Base-by-base conservation (phyloP, 2,113 vertebrate species). In the Lichenostomus cassidix region DNA sequence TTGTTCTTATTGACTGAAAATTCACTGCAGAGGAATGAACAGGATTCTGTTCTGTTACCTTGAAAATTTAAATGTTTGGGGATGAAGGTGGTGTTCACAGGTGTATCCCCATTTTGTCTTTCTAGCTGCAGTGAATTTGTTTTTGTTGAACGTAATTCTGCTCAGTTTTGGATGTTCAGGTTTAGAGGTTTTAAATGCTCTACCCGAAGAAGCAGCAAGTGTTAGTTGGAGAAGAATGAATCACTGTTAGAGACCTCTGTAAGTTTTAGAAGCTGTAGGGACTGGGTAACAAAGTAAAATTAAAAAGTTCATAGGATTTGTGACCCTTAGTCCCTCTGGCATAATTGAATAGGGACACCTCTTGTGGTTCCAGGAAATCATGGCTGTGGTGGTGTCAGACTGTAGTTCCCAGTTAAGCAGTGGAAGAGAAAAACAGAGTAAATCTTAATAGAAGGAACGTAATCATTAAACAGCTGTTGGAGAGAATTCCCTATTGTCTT, bases 381-480 rank as follows among this genome's bases (percentile, higher is more conserved):
- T 25, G 81, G 82, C 82, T 89, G 59, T 50, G 90, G 22, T 64
- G 39, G 24, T 41, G 55, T 37, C 59, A 73, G 77, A 7, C 50
- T 78, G 41, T 5, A 31, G 46, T 3, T 76, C 35, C 67, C 64
- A 52, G 21, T 31, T 27, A 79, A 85, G 22, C 70, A 92, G 25
- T 16, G 63, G 49, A 59, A 69, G 42, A 76, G 23, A 58, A 87
- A 58, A 63, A 71, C 78, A 31, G n/a, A 67, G 71, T 15, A 69
- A 80, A 90, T 68, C 39, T 89, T 71, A 47, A 69, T 64, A 63
- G 59, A 53, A 83, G 50, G 47, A 75, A 29, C 4, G 33, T 3
- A 60, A 88, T 25, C 52, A 44, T 96, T 70, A 93, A 93, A 53
- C 52, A 88, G 47, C 88, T 94, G 93, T 75, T 71, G 77, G 15